A percentile compares a stretch with the other conserved stretches of the same genome.
Evolutionary conservation across 2,888 invertebrate genomes (phyloP).

Genomic region (Nephrotoma guestfalica): DNA sequence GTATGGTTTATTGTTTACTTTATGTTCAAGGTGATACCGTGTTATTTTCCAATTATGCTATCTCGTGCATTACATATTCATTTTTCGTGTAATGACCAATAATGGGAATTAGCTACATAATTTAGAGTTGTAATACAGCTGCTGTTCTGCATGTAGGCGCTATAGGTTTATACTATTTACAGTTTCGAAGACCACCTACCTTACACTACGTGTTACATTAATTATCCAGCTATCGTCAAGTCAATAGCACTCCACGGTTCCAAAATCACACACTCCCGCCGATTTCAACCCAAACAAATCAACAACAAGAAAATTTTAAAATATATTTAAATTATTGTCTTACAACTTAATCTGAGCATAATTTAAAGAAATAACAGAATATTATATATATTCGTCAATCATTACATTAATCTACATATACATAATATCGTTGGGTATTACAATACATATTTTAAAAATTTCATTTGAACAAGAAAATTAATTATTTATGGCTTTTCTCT

Average conservation of each 20-base stretch:
- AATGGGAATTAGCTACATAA: too few species aligned
- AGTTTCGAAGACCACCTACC: not conserved
- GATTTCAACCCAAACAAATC: not conserved
- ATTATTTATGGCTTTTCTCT: not conserved
- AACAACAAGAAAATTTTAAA: not conserved
- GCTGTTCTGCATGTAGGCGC: too few species aligned
- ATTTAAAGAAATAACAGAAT: not conserved
- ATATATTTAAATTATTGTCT: not conserved
- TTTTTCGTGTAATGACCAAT: too few species aligned
- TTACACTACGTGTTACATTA: not conserved
- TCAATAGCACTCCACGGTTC: not conserved
- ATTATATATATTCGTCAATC: not conserved
- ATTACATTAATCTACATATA: not conserved
- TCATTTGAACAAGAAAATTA: not conserved
- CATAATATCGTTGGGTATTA: not conserved
- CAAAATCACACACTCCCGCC: not conserved
- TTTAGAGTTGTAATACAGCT: too few species aligned
- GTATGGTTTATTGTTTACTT: not conserved
- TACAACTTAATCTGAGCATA: not conserved
- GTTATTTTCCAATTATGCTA: too few species aligned
- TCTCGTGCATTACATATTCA: too few species aligned
- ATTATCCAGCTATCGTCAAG: not conserved
- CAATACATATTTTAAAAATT: not conserved
- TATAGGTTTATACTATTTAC: too few species aligned
- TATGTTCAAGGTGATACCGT: too few species aligned